Conservation (phyloP, 92 coral and sea anemone species). For the Anthopleura xanthogrammica region DNA sequence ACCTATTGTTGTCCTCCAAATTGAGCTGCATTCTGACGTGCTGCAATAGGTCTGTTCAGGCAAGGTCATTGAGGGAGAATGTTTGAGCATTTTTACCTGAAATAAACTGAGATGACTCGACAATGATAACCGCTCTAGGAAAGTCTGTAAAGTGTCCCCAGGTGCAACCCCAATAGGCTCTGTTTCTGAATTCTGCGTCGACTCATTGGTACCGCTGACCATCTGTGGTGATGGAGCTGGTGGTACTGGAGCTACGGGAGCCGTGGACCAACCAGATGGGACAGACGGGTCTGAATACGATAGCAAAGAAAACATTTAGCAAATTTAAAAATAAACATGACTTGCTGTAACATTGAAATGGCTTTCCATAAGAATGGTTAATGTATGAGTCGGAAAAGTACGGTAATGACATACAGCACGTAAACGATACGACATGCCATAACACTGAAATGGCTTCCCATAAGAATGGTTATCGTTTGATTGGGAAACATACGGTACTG, state of each 20-base stretch:
- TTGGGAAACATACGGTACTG: too few species aligned
- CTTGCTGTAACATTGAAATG: neutral
- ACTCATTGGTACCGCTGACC: conserved; percentile 58
- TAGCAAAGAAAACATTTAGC: neutral
- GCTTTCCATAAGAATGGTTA: too few species aligned
- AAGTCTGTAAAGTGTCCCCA: conserved; percentile 90
- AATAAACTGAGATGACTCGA: conserved; percentile 93
- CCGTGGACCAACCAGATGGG: conserved; percentile 90
- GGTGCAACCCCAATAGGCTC: conserved; percentile 71
- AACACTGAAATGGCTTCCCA: too few species aligned
- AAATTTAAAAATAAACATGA: neutral
- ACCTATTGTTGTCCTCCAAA: neutral
- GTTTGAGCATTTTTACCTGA: conserved; percentile 54
- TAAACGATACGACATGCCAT: too few species aligned
- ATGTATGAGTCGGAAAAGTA: too few species aligned
- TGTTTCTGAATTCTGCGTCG: conserved; percentile 72
- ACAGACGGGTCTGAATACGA: conserved; percentile 67
- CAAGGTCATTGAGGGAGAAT: too few species aligned
- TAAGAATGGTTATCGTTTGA: too few species aligned
- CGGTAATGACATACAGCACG: too few species aligned
- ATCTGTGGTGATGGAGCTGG: conserved; percentile 68
- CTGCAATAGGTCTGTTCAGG: too few species aligned
- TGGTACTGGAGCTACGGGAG: conserved; percentile 73
- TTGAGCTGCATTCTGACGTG: neutral
- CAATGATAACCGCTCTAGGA: conserved; percentile 90